A percentile compares a stretch with the other conserved stretches of the same genome.
Conservation (phyloP, 2,113 vertebrate species). For the Polyodon spathula region DNA sequence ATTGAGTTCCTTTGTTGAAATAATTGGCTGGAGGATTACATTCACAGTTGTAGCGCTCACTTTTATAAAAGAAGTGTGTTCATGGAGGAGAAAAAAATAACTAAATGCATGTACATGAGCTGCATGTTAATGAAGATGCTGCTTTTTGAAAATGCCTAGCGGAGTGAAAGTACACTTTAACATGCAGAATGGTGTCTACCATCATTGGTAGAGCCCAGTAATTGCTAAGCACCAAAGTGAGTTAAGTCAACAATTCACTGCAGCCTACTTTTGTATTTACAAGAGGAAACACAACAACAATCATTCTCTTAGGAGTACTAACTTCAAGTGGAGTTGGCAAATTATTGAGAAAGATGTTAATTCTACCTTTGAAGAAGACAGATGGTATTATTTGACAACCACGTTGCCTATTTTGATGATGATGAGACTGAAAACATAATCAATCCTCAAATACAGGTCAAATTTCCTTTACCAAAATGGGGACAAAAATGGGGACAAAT, state of each 20-base stretch:
- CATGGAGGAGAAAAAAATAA: conserved; percentile 11
- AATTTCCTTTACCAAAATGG: no score
- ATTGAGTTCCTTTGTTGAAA: conserved; percentile 20
- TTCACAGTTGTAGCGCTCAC: conserved; percentile 2
- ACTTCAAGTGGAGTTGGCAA: background rate
- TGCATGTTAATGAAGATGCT: conserved; percentile 29
- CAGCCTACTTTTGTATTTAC: conserved; percentile 25
- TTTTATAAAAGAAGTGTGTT: conserved; percentile 3
- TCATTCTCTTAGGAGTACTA: conserved; percentile 29
- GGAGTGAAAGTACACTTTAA: conserved; percentile 22
- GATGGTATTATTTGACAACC: no score
- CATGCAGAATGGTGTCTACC: conserved; percentile 32
- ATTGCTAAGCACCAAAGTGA: conserved; percentile 38
- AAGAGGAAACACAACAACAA: conserved; percentile 28
- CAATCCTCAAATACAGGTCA: no score
- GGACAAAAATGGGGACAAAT: no score
- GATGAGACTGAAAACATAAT: no score
- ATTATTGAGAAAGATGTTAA: no score
- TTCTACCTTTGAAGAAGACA: no score
- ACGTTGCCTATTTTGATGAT: no score
- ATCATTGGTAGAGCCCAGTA: conserved; percentile 28
- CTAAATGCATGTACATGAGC: conserved; percentile 20
- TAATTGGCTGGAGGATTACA: conserved; percentile 23
- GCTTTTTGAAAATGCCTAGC: conserved; percentile 27
- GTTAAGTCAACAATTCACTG: conserved; percentile 33